Evolutionary conservation across 2,888 invertebrate species (phyloP).

Genomic region (Spicauda simplicius): DNA sequence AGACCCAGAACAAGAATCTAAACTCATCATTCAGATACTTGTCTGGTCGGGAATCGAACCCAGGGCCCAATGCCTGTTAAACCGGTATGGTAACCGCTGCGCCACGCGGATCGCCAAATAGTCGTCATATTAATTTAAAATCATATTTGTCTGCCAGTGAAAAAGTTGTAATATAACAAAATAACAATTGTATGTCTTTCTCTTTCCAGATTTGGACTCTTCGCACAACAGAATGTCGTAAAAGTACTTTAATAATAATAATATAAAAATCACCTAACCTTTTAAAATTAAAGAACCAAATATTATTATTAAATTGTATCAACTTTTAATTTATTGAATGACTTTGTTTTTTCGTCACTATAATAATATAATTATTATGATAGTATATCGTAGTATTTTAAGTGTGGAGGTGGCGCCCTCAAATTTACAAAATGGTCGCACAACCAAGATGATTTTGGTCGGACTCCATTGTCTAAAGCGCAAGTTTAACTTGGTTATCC

Average conservation of each 20-base stretch:
- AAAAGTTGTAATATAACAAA: too few species aligned
- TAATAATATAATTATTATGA: slow-evolving; percentile 28
- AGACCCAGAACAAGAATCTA: too few species aligned
- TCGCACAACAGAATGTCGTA: slow-evolving; percentile 64
- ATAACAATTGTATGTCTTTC: slow-evolving; percentile 18
- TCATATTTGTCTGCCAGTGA: too few species aligned
- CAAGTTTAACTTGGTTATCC: background rate
- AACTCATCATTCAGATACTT: too few species aligned
- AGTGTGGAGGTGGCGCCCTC: slow-evolving; percentile 11
- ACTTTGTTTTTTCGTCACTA: slow-evolving; percentile 47
- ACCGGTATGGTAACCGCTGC: too few species aligned
- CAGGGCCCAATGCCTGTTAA: too few species aligned
- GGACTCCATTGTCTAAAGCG: background rate
- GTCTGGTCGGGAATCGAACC: too few species aligned
- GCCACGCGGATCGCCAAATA: too few species aligned
- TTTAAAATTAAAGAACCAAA: slow-evolving; percentile 76
- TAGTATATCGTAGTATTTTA: slow-evolving; percentile 1
- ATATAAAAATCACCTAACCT: slow-evolving; percentile 40
- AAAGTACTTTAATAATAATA: slow-evolving; percentile 52
- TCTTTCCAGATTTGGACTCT: slow-evolving; percentile 61
- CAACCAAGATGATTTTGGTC: background rate
- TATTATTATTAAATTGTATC: slow-evolving; percentile 75
- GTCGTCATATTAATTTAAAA: too few species aligned
- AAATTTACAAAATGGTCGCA: background rate
- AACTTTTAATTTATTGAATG: slow-evolving; percentile 77